phyloP scores from a whole-genome alignment of 1,140 invertebrate genomes.

The Procambarus virginalis region DNA sequence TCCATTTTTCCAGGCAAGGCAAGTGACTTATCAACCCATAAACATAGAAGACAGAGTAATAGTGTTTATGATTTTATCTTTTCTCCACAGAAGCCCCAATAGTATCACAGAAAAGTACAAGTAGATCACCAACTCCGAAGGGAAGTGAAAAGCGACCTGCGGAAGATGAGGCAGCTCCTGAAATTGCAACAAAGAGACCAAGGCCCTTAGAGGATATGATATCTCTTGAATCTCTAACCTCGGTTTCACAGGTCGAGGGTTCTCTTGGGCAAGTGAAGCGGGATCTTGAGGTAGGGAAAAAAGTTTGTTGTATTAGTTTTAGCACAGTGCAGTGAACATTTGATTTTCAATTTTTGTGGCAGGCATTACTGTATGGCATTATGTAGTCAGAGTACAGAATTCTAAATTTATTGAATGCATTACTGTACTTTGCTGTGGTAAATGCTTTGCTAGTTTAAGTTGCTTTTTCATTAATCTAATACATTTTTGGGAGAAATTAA shows the following conservation, averaged over 20 bases:
- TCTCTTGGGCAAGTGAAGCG: constrained; percentile 44
- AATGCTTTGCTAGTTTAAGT: too few species aligned
- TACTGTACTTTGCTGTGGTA: too few species aligned
- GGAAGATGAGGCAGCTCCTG: constrained; percentile 30
- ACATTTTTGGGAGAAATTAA: too few species aligned
- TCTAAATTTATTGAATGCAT: too few species aligned
- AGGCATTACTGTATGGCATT: too few species aligned
- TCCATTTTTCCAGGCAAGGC: too few species aligned
- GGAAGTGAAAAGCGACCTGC: constrained; percentile 49
- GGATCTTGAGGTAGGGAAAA: constrained; percentile 59
- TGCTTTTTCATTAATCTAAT: too few species aligned
- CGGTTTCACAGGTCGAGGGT: constrained; percentile 50
- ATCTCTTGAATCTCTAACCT: constrained; percentile 43
- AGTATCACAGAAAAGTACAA: constrained; percentile 22
- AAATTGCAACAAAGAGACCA: constrained; percentile 33
- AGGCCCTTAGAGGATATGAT: constrained; percentile 36
- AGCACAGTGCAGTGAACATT: too few species aligned
- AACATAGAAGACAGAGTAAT: neutral
- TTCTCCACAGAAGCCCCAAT: neutral
- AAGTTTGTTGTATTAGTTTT: neutral
- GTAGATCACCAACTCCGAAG: constrained; percentile 47
- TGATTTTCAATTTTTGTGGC: too few species aligned
- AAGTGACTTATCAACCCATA: too few species aligned
- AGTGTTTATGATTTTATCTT: neutral
- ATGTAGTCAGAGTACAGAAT: too few species aligned